Evolutionary conservation across 2,888 invertebrate genomes (phyloP), one percentile per base, ranked within the genome.

Genomic region (Lutraria lutraria): DNA sequence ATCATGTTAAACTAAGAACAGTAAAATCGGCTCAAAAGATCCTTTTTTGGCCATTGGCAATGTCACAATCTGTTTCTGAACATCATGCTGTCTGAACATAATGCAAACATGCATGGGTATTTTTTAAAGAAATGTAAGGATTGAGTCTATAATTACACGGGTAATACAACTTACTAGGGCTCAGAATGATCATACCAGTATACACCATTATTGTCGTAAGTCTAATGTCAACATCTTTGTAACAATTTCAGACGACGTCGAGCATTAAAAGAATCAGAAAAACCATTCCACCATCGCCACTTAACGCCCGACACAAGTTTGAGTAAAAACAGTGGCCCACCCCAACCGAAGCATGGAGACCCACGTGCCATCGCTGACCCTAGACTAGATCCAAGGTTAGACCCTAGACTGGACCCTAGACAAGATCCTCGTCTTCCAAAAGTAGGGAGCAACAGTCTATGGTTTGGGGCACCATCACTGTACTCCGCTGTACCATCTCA

Each of bases 391-490:
- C 94, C 92, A 0, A 83, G 93, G 25, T 19, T 91, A 63, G 93
- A 92, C 76, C 93, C 91, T 21, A 83, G 92, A 34, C 81, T 88
- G 31, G 93, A 93, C 63, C 90, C 91, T 0, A 82, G 92, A 25
- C 52, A 81, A 12, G 90, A 90, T 56, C 87, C 90, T 31, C 87
- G 92, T 60, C 90, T 94, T 34, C 94, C 94, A 19, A 94, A 94
- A 85, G 94, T 94, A 6, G 94, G 94, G 81, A 94, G 94, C 83
- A 94, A 91, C 83, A 94, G 93, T 21, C 87, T 95, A 63, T 95
- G 95, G 95, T 91, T 94, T 83, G 94, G 94, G 2, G 90, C 91
- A 21, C 94, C 95, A 0, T 93, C 94, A 12, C 87, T 95, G 88
- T 95, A 94, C 76, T 91, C 93, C 1, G 89, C 88, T 4, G 86